Evolutionary conservation across 1,140 invertebrate genomes (phyloP), one percentile per base, ranked within the genome.

Genomic region (Ptiloglossa arizonensis): DNA sequence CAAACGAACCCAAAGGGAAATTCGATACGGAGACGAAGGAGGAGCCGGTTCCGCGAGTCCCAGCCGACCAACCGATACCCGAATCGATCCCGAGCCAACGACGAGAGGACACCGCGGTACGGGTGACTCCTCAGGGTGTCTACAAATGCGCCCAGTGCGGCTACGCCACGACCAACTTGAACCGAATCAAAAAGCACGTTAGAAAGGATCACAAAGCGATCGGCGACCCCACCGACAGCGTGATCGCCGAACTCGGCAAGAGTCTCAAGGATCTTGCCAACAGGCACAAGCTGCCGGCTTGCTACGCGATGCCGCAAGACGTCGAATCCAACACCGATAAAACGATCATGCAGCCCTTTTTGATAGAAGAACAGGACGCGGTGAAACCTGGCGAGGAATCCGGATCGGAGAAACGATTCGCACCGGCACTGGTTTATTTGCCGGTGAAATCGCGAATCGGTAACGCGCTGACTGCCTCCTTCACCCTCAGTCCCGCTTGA

Each of bases 361-460:
- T 97, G 75, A 92, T 98, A 86, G 95, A 96, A 87, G 96, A 96
- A 88, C 86, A 90, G 19, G 87, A 92, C 27, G 71, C 79, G 50
- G 66, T 81, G 81, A 85, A 86, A 59, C 81, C 69, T 5, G 80
- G 81, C 48, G 90, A 89, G 57, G 87, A 89, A 15, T 91, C 89
- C 17, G 85, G 54, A 63, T 81, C 77, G 74, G 83, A 87, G 73
- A 91, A 87, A 87, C 91, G 83, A 79, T 96, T 98, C 91, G 95
- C 97, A 73, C 97, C 98, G 35, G 97, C 97, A 69, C 93, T 98
- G 71, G 97, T 98, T 88, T 98, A 98, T 93, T 94, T 98, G 89
- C 98, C 98, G 54, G 97, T 98, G 71, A 95, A 96, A 81, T 95
- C 97, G 82, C 95, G 96, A 89, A 94, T 98, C 80, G 95, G 94